These are phyloP conservation scores for Zosterops lateralis DNA, from an alignment of 2,113 vertebrate species.

Conservation along the genomic window DNA sequence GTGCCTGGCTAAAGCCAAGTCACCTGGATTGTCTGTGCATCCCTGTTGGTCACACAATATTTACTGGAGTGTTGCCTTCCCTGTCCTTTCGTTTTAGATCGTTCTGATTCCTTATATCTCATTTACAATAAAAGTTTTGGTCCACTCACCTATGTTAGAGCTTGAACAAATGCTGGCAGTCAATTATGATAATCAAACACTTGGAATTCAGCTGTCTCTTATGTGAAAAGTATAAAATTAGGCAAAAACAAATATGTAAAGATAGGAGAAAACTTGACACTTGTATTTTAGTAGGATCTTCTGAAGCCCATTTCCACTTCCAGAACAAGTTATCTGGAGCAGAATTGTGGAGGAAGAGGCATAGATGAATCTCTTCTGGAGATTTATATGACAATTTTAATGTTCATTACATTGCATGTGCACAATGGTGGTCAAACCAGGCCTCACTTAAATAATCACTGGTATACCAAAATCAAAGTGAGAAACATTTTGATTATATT, in stretches of 20 bases:
- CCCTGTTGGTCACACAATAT: not conserved
- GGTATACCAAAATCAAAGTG: not conserved
- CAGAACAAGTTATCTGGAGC: not conserved
- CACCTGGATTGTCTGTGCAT: not conserved
- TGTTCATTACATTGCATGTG: not conserved
- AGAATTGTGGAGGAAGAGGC: accelerated
- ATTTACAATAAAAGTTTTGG: not conserved
- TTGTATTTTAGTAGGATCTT: not conserved
- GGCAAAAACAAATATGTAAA: not conserved
- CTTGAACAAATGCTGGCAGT: not conserved
- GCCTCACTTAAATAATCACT: not conserved
- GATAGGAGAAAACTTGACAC: not conserved
- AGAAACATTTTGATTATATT: not conserved
- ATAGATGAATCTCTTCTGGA: not conserved
- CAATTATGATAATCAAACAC: not conserved
- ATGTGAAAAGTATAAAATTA: not conserved
- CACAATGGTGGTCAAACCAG: not conserved
- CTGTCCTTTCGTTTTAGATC: not conserved
- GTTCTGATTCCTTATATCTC: not conserved
- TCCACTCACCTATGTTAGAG: not conserved
- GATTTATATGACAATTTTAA: not conserved
- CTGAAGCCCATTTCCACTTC: not conserved
- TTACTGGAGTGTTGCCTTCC: not conserved
- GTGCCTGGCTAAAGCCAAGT: not conserved
- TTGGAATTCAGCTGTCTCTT: not conserved